phyloP scores from a whole-genome alignment of 2,113 vertebrate species.

The Eptesicus fuscus region DNA sequence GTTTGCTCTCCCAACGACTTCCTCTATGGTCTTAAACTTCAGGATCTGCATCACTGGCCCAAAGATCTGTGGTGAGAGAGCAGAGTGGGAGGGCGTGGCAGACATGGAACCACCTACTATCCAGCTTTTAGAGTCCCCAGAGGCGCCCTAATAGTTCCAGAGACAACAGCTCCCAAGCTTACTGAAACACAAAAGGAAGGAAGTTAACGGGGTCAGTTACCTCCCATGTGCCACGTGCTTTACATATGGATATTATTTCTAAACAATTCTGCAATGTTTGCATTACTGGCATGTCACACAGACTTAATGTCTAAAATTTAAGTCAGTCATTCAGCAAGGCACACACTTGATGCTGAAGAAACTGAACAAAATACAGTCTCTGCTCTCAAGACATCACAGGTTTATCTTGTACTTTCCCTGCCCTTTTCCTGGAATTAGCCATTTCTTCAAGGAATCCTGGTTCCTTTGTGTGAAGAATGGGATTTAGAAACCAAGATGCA shows the following conservation, averaged over 20 bases:
- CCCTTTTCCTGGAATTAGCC: background rate
- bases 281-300: background rate
- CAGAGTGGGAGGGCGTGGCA: accelerated
- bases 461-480: background rate
- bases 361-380: background rate
- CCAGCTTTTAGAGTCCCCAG: background rate
- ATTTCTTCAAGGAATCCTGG: background rate
- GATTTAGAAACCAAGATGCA: background rate
- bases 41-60: conserved; percentile 98
- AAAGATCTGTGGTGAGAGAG: conserved; percentile 87
- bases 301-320: background rate
- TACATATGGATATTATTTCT: background rate
- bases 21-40: conserved; percentile 94
- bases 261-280: background rate
- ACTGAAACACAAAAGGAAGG: background rate
- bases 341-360: background rate
- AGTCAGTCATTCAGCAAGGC: background rate
- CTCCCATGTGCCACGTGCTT: background rate
- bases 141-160: background rate
- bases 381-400: background rate
- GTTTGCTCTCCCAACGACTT: conserved; percentile 93
- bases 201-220: accelerated
- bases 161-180: background rate
- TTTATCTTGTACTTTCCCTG: background rate
- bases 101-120: accelerated